phyloP scores from a whole-genome alignment of 2,888 invertebrate genomes.

The Drosophila barbarae region DNA sequence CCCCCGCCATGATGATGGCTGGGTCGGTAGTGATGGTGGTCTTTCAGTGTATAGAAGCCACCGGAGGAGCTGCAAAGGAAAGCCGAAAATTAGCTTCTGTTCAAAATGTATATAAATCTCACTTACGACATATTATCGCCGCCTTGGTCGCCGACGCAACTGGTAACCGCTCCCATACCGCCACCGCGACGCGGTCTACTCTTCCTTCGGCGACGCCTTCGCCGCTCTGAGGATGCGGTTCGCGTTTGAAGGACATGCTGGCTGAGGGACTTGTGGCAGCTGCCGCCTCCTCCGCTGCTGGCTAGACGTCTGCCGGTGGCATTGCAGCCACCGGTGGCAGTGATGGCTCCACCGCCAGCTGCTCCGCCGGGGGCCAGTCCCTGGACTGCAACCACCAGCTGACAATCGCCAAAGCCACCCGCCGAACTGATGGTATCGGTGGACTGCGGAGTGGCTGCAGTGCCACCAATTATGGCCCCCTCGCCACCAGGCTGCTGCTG shows the following conservation, averaged over 20 bases:
- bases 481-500: slow-evolving; percentile 9
- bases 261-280: slow-evolving; percentile 76
- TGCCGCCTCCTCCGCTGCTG: slow-evolving; percentile 73
- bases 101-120: neutral
- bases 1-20: slow-evolving; percentile 49
- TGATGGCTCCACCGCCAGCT: slow-evolving; percentile 1
- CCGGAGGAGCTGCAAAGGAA: slow-evolving; percentile 71
- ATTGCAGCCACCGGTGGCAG: slow-evolving; percentile 70
- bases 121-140: slow-evolving; percentile 78
- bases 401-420: slow-evolving; percentile 78
- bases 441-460: slow-evolving; percentile 68
- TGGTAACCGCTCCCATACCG: slow-evolving; percentile 67
- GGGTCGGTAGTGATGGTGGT: slow-evolving; percentile 69
- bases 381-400: slow-evolving; percentile 77
- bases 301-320: slow-evolving; percentile 78
- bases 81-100: neutral
- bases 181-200: slow-evolving; percentile 78
- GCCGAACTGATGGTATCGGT: slow-evolving; percentile 78
- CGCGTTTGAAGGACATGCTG: slow-evolving; percentile 78
- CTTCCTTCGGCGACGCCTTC: slow-evolving; percentile 77
- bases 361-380: slow-evolving; percentile 40
- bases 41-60: slow-evolving; percentile 76
- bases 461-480: slow-evolving; percentile 1
- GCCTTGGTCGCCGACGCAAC: slow-evolving; percentile 74
- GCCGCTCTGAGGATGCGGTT: slow-evolving; percentile 78